A percentile compares a stretch with the other conserved stretches of the same genome.
These are phyloP conservation scores for Buathra laborator DNA, from an alignment of 2,888 invertebrate genomes.

Conservation along the genomic window DNA sequence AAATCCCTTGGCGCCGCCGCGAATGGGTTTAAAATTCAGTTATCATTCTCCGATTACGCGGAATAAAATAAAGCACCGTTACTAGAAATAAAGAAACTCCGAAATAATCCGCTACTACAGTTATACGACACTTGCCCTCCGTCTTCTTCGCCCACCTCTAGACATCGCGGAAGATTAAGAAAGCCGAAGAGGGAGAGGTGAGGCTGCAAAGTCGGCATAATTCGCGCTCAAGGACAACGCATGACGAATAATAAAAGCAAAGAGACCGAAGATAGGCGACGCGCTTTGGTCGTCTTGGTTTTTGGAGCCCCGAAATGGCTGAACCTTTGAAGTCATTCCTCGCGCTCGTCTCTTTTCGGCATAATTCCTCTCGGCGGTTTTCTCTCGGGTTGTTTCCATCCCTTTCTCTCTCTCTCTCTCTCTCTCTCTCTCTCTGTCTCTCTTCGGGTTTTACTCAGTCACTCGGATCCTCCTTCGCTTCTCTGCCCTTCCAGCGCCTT, in stretches of 20 bases:
- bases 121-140: too few relatives aligned
- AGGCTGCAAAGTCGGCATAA: constrained; percentile 49
- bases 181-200: neutral
- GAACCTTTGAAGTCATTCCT: constrained; percentile 77
- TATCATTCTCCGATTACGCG: too few relatives aligned
- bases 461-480: constrained; percentile 60
- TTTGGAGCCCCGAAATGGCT: constrained; percentile 39
- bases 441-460: constrained; percentile 32
- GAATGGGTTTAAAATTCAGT: too few relatives aligned
- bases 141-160: too few relatives aligned
- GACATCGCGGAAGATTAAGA: too few relatives aligned
- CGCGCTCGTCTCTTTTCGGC: constrained; percentile 72
- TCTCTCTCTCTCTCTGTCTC: too few relatives aligned
- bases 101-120: too few relatives aligned
- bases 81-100: too few relatives aligned
- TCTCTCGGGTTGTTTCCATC: constrained; percentile 22
- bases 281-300: constrained; percentile 29
- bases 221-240: constrained; percentile 54
- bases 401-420: too few relatives aligned
- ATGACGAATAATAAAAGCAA: constrained; percentile 75
- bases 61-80: too few relatives aligned
- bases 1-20: neutral
- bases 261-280: constrained; percentile 45
- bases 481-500: constrained; percentile 25
- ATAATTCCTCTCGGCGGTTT: constrained; percentile 71